Conservation (phyloP, 2,888 invertebrate genomes). For the Pandemis cinnamomeana region DNA sequence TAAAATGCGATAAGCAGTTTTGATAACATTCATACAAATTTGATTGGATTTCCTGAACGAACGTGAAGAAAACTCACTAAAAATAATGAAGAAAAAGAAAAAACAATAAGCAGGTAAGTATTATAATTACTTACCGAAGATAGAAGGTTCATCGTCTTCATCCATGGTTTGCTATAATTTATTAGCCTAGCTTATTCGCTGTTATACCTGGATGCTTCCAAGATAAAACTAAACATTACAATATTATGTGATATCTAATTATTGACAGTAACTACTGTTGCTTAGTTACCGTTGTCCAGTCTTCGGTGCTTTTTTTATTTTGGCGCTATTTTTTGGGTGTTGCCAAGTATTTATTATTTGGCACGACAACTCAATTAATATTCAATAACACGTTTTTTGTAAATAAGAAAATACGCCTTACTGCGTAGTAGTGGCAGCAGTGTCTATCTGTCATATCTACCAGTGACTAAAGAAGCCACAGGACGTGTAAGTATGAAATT, state of each 20-base stretch:
- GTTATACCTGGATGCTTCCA: neutral
- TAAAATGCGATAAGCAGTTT: conserved; percentile 4
- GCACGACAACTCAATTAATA: neutral
- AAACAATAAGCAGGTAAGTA: too few species aligned
- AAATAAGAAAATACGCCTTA: neutral
- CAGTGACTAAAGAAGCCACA: neutral
- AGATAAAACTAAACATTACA: neutral
- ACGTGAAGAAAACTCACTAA: too few species aligned
- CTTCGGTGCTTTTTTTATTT: neutral
- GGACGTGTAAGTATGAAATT: neutral
- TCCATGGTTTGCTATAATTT: neutral
- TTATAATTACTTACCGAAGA: conserved; percentile 19
- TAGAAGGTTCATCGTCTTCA: conserved; percentile 29
- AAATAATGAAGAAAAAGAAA: too few species aligned
- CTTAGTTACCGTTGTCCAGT: conserved; percentile 12
- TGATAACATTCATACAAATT: neutral
- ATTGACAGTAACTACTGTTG: conserved; percentile 9
- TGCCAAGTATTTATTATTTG: too few species aligned
- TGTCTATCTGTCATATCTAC: conserved; percentile 24
- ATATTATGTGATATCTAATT: neutral
- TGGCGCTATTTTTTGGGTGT: too few species aligned
- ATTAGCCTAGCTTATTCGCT: neutral
- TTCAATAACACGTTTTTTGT: neutral
- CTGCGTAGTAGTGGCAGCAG: conserved; percentile 28
- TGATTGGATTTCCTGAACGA: too few species aligned